Base-by-base conservation (phyloP, 2,113 vertebrate species). In the Tachuris rubrigastra region DNA sequence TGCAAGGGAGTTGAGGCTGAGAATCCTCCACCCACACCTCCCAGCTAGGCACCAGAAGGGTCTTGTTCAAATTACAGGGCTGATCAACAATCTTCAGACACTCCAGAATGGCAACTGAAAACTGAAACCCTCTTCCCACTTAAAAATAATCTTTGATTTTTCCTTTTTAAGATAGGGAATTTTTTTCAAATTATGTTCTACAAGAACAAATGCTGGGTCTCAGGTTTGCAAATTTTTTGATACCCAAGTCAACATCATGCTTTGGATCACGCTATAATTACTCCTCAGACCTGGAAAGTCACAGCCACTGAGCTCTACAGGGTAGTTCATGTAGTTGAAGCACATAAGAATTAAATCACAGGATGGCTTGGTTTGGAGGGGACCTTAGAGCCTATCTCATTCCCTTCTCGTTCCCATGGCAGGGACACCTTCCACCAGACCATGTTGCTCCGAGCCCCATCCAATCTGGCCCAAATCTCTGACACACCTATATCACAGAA, bases 401-500 rank as follows among this genome's bases (percentile, higher is more conserved):
- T 27, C 41, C 20, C 14, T 17, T 18, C 60, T 18, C 39, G n/a
- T n/a, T 63, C 19, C 60, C 60, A 14, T 21, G 60, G n/a, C 71
- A 49, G 41, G 50, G 50, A 30, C 62, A 37, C 37, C 25, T 62
- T 17, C 47, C 41, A 4, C 20, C 0, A 0, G 16, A 2, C 8
- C 67, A 5, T 35, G 31, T 12, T 50, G 62, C 37, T 17, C 44
- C 47, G 15, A 49, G 63, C 24, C 46, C 19, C 7, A 0, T 10
- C 30, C 44, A 9, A 28, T 0, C 56, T 24, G 56, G 10, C 23
- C 3, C 2, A 49, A 14, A 11, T 3, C 59, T 49, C 2, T 14
- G 1, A 5, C 8, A 12, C 1, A 2, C 11, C 37, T 6, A 0
- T 0, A 3, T 7, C 78, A 47, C 65, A 72, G 47, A 55, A 71